These are phyloP conservation scores for Habrosyne pyritoides DNA, from an alignment of 2,888 invertebrate species.

Conservation along the genomic window DNA sequence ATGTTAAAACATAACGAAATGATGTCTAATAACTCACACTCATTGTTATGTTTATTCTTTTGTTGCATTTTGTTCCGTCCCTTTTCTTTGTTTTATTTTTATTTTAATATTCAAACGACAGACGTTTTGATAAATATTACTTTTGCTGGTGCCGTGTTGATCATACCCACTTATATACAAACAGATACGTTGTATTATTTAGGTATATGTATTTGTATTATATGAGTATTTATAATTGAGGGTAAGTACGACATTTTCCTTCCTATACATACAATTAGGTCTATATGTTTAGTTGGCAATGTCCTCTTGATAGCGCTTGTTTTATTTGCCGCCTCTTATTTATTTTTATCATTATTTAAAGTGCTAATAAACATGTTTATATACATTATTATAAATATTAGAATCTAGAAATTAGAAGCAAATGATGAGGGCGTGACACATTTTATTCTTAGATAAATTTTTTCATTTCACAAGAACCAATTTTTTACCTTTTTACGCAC, in stretches of 20 bases:
- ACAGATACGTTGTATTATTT: conserved; percentile 20
- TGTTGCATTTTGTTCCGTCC: conserved; percentile 48
- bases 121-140: conserved; percentile 15
- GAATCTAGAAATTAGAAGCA: conserved; percentile 32
- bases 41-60: conserved; percentile 25
- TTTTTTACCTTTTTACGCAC: neutral
- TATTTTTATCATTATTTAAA: conserved; percentile 41
- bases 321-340: conserved; percentile 71
- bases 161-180: conserved; percentile 17
- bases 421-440: conserved; percentile 36
- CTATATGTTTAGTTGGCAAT: conserved; percentile 51
- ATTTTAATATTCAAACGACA: conserved; percentile 15
- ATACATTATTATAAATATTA: conserved; percentile 18
- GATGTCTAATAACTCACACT: neutral
- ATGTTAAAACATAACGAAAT: neutral
- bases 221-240: conserved; percentile 21
- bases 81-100: conserved; percentile 21
- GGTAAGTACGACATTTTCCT: conserved; percentile 47
- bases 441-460: neutral
- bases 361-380: conserved; percentile 23
- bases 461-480: neutral
- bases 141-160: conserved; percentile 59
- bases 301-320: conserved; percentile 58
- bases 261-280: conserved; percentile 27
- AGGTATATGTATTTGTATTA: conserved; percentile 21